phyloP scores from a whole-genome alignment of 1,140 invertebrate genomes.

The Cydia strobilella region DNA sequence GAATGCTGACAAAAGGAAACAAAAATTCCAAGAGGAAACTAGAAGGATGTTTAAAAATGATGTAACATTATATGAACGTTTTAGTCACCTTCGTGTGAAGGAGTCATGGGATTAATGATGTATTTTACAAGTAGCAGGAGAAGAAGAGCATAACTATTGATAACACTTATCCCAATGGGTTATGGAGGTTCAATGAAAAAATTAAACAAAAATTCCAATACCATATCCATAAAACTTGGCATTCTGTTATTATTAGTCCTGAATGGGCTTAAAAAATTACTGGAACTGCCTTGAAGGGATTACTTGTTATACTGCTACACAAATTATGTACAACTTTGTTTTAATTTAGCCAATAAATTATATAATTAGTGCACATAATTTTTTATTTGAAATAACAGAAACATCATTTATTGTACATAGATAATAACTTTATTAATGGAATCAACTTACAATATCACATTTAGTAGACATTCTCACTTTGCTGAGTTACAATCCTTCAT shows the following conservation, averaged over 20 bases:
- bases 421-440: constrained; percentile 30
- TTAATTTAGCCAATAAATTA: neutral
- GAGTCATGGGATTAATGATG: constrained; percentile 63
- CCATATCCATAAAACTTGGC: no score
- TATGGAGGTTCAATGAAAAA: neutral
- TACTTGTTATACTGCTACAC: neutral
- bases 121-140: neutral
- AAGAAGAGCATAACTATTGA: neutral
- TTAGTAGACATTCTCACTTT: constrained; percentile 1
- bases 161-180: neutral
- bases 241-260: no score
- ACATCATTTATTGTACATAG: constrained; percentile 1
- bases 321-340: neutral
- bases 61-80: constrained; percentile 68
- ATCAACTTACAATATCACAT: constrained; percentile 14
- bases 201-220: no score
- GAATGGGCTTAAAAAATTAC: no score
- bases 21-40: constrained; percentile 42
- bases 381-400: neutral
- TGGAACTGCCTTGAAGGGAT: no score
- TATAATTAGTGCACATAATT: neutral
- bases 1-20: constrained; percentile 51
- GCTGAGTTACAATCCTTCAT: neutral
- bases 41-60: constrained; percentile 67
- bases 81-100: constrained; percentile 60